A percentile compares a stretch with the other conserved stretches of the same genome.
phyloP scores from a whole-genome alignment of 2,113 vertebrate genomes.

The Pseudopipra pipra region DNA sequence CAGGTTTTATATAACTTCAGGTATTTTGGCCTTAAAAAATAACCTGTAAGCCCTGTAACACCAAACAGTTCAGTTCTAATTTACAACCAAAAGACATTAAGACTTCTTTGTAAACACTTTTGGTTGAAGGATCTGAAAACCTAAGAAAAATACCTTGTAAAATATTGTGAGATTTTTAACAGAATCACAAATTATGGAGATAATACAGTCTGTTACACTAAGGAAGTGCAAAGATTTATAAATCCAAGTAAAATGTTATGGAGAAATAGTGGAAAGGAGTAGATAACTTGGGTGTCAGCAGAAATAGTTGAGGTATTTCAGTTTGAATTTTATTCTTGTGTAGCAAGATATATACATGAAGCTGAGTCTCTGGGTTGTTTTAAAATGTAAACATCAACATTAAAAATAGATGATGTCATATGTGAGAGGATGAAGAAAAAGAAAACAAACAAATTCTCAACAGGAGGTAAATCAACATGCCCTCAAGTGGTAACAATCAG shows the following conservation, averaged over 20 bases:
- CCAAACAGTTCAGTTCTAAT: background rate
- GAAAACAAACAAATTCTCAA: background rate
- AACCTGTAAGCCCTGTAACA: background rate
- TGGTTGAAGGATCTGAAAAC: background rate
- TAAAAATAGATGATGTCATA: background rate
- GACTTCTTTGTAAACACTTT: background rate
- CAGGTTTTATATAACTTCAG: background rate
- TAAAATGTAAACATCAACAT: background rate
- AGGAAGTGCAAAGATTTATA: background rate
- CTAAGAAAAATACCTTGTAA: background rate
- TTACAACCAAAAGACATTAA: background rate
- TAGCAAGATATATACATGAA: background rate
- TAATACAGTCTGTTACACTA: background rate
- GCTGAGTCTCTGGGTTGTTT: background rate
- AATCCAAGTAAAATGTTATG: background rate
- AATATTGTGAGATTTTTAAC: background rate
- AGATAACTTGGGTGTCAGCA: background rate
- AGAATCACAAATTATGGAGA: background rate
- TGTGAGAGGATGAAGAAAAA: background rate
- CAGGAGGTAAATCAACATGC: background rate
- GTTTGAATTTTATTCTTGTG: background rate
- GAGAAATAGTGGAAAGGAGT: background rate
- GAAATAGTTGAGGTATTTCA: background rate
- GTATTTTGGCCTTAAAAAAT: background rate
- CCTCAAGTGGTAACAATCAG: background rate